Evolutionary conservation across 2,888 invertebrate species (phyloP).

Genomic region (Leptinotarsa rubiginosa): DNA sequence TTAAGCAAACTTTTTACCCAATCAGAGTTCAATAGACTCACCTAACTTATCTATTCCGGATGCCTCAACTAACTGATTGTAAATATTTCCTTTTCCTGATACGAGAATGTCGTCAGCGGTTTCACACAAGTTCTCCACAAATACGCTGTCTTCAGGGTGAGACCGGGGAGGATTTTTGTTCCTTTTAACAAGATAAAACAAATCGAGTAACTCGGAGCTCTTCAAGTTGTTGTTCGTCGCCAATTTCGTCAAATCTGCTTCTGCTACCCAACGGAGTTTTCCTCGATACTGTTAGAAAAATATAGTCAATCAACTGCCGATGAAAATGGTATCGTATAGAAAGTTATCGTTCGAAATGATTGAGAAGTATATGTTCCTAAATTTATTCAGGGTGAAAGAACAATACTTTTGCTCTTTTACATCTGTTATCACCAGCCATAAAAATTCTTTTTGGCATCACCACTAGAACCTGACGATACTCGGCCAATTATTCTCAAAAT

Average conservation of each 20-base stretch:
- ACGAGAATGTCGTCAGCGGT: conserved; percentile 55
- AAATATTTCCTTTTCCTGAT: conserved; percentile 49
- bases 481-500: too few relatives aligned
- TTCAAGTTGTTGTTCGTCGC: conserved; percentile 50
- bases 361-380: too few relatives aligned
- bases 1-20: too few relatives aligned
- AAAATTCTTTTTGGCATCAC: too few relatives aligned
- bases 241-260: conserved; percentile 55
- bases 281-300: conserved; percentile 55
- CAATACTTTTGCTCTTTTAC: too few relatives aligned
- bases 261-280: conserved; percentile 59
- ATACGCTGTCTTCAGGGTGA: conserved; percentile 50
- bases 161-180: conserved; percentile 33
- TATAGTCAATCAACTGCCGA: too few relatives aligned
- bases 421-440: too few relatives aligned
- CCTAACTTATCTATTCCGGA: conserved; percentile 57
- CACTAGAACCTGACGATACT: too few relatives aligned
- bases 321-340: background rate
- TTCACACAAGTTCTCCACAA: conserved; percentile 55
- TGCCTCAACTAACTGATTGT: conserved; percentile 57
- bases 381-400: too few relatives aligned
- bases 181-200: conserved; percentile 37
- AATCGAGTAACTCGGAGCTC: conserved; percentile 59
- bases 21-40: conserved; percentile 32
- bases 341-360: background rate